Base-by-base conservation (phyloP, 2,888 invertebrate species). In the Deilephila elpenor region DNA sequence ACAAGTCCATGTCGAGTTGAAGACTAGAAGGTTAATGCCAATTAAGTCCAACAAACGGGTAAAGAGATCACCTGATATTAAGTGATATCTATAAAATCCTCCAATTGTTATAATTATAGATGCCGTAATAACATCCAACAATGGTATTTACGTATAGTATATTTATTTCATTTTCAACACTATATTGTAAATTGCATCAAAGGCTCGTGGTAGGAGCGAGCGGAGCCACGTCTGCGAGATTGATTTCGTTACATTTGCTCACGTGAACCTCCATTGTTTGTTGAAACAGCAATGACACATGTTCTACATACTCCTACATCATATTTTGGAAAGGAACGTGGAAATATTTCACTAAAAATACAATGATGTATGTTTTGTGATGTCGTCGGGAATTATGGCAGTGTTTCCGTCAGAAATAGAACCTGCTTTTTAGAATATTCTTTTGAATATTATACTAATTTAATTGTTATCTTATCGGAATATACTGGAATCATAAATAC, bases 201-300 rank as follows among this genome's bases (percentile, higher is more conserved):
- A 56, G 61, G 11, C 20, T 51, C 25, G 6, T 51, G 51, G 44
- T 67, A 67, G 51, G 67, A 25, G 67, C 67, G 44, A 20, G 34
- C 44, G 20, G 64, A 51, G 37, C 37, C 62, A 34, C 67, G 44
- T 51, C 44, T 44, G 67, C 51, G 25, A 67, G 51, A 67, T 67
- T 67, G 67, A 67, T 67, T 67, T 67, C 67, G 25, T 51, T 67
- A 67, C 44, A 67, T 67, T 67, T 67, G 67, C 25, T 67, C 51
- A 51, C 25, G 25, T 67, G 25, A 67, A 51, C 67, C 20, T 62
- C 62, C 34, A 20, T 64, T 67, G 64, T 44, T 44, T 44, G 44
- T 67, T 25, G 20, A 51, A 67, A 67, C 51, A 51, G 64, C 64
- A 14, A 14, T 44, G 62, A 44, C n/a, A 67, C 44, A 14, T 44